Evolutionary conservation across 2,888 invertebrate genomes (phyloP), one percentile per base, ranked within the genome.

Genomic region (Penaeus monodon): DNA sequence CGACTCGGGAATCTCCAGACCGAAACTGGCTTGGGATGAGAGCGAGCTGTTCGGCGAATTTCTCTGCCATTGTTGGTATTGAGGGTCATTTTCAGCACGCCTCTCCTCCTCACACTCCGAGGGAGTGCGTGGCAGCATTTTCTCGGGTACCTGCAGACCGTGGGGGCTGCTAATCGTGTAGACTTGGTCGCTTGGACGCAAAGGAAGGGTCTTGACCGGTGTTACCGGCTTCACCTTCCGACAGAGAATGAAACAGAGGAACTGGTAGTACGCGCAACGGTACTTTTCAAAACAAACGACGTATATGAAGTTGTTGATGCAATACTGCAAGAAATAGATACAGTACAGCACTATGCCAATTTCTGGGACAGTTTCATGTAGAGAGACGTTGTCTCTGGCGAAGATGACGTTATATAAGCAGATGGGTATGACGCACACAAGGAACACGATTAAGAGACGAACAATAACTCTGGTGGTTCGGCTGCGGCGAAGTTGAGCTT

Each of bases 221-320:
- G 38, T 17, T 17, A 20, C 22, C 14, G 24, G 24, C 20, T 74
- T 68, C 7, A 84, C 57, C 44, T 76, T n/a, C 1, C 66, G 24
- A 20, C 77, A 74, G 63, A 76, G 63, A 29, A 87, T 24, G 79
- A 82, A 79, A 8, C 29, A 70, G 38, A 88, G 57, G 64, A 89
- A 86, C 82, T 88, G 88, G 77, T 73, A 83, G 78, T 88, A 88
- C 3, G 89, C 89, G 4, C 70, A 76, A 22, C 89, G 81, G 70
- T 88, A 88, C 24, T 77, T 84, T 33, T 66, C 83, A 57, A 84
- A 84, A 44, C 88, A 86, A 27, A 88, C 85, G n/a, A 88, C 90
- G 81, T 90, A 90, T 68, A 90, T 89, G 83, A 89, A 85, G 76
- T 89, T 89, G 81, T 90, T 90, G 70, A 82, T 74, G 74, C 84